A percentile compares a stretch with the other conserved stretches of the same genome.
These are phyloP conservation scores for Tiliqua scincoides DNA, from an alignment of 2,113 vertebrate genomes.

Conservation along the genomic window DNA sequence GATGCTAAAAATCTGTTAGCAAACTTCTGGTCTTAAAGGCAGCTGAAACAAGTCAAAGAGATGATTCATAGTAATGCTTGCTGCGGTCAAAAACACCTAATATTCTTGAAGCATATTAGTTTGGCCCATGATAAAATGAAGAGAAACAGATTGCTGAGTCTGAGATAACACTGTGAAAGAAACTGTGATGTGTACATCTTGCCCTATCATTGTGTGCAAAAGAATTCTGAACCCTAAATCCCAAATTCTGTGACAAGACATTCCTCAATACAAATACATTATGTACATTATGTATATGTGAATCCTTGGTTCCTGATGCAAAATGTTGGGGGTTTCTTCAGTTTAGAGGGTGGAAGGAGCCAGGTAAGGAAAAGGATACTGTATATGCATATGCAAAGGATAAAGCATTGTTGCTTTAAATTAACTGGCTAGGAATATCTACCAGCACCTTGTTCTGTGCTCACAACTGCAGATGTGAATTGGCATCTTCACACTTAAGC, in stretches of 20 bases:
- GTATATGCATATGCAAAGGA: background rate
- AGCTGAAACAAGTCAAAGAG: constrained; percentile 1
- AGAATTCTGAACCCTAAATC: background rate
- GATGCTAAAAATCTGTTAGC: background rate
- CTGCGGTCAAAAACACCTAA: background rate
- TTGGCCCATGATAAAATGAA: background rate
- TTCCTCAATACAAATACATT: background rate
- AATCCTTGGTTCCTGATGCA: background rate
- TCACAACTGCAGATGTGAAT: background rate
- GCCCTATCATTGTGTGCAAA: background rate
- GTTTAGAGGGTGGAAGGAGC: background rate
- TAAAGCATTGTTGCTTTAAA: background rate
- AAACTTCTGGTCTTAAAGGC: background rate
- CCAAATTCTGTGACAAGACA: background rate
- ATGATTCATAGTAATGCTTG: constrained; percentile 1
- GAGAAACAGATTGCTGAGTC: background rate
- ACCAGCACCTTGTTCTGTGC: background rate
- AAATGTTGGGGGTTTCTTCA: background rate
- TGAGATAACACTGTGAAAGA: background rate
- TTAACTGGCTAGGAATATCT: background rate
- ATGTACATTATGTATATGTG: background rate
- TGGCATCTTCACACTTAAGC: background rate
- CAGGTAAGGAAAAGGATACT: background rate
- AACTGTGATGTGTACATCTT: background rate
- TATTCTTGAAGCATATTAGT: background rate